Evolutionary conservation across 2,113 vertebrate genomes (phyloP), one percentile per base, ranked within the genome.

Genomic region (Orthonyx spaldingii): DNA sequence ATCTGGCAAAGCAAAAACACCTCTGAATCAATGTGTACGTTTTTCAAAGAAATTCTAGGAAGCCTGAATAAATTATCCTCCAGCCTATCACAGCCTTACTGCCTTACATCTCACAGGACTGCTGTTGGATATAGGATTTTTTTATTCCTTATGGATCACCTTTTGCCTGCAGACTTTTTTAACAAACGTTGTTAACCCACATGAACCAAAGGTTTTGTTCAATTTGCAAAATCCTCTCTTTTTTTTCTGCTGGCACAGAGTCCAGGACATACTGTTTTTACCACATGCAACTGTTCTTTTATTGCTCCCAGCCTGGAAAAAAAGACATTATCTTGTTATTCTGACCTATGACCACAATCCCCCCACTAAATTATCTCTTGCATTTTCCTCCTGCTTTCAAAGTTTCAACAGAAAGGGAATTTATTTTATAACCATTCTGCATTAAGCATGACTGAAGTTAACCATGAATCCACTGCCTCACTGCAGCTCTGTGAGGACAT

Each of bases 221-320:
- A 71, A 77, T 93, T 85, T 84, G 82, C 64, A 87, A 77, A 96
- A 70, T 60, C 68, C 47, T 86, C 26, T 56, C 39, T 23, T 37
- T 81, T 64, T 71, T 70, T 56, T 33, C 83, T 86, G 53, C 71
- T 96, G 96, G 94, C 92, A 93, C 26, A 1, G 49, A 78, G 76
- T 93, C 83, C 56, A 95, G 96, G 93, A 96, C 94, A 95, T 94
- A 90, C 83, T 78, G 90, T 94, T 96, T 96, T 90, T 84, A 90
- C 93, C 88, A 92, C 80, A 63, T 76, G 68, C 86, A 90, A 96
- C 80, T 75, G 52, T n/a, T 92, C 92, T 95, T 94, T 95, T 90
- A 94, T 87, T 96, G 61, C 88, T 92, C 63, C 64, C 83, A 89
- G 90, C 60, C 88, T 94, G 76, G 79, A 96, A 93, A 93, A 91